These are phyloP conservation scores for Pelagia noctiluca DNA, from an alignment of 30 jellyfish, hydroid and myxozoan species.

Conservation along the genomic window DNA sequence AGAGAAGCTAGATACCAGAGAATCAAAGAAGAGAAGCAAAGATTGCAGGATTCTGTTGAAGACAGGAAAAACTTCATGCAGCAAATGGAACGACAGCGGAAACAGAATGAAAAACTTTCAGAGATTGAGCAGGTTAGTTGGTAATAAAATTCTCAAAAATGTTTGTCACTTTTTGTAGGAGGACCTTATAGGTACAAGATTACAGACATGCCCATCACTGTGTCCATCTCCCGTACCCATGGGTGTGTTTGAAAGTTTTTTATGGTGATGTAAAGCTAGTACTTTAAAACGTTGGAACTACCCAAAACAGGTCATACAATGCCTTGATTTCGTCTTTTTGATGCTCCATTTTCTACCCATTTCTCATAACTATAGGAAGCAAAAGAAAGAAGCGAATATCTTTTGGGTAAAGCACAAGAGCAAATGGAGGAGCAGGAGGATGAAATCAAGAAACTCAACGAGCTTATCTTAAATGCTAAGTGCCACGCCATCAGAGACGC, in stretches of 20 bases:
- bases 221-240: no score
- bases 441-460: constrained; percentile 95
- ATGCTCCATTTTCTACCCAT: neutral
- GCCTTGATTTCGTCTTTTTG: no score
- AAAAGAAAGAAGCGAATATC: constrained; percentile 89
- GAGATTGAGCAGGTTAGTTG: constrained; percentile 92
- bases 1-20: constrained; percentile 71
- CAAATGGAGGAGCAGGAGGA: constrained; percentile 99
- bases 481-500: constrained; percentile 99
- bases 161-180: no score
- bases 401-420: constrained; percentile 93
- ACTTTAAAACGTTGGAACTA: no score
- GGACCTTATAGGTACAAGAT: no score
- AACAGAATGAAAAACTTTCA: constrained; percentile 87
- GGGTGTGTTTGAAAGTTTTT: no score
- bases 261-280: no score
- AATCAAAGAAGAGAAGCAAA: constrained; percentile 70
- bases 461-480: constrained; percentile 91
- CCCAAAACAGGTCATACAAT: no score
- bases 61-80: constrained; percentile 94
- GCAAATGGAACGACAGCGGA: constrained; percentile 81
- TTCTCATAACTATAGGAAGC: constrained; percentile 79
- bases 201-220: no score
- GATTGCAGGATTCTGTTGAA: constrained; percentile 83
- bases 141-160: no score